phyloP scores from a whole-genome alignment of 2,797 vertebrate species.

The Darevskia nairensis region DNA sequence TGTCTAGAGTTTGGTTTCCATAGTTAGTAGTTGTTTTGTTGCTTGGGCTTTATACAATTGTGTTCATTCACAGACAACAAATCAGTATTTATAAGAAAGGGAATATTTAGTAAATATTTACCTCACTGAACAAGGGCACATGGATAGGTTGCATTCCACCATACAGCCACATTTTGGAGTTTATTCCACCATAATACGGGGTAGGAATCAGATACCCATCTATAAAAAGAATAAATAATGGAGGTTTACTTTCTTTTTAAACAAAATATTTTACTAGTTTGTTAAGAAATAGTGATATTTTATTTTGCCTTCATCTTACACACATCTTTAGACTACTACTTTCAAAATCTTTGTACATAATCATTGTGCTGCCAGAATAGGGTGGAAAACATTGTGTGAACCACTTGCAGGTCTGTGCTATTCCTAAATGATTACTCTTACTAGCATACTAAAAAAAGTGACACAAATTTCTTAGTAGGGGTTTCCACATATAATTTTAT shows the following conservation, averaged over 20 bases:
- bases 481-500: background rate
- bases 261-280: background rate
- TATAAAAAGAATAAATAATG: constrained; percentile 14
- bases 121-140: constrained; percentile 45
- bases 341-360: background rate
- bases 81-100: background rate
- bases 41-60: background rate
- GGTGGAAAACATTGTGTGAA: background rate
- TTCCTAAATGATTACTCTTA: background rate
- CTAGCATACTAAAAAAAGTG: background rate
- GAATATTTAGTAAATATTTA: constrained; percentile 26
- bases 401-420: background rate
- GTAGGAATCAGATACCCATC: constrained; percentile 59
- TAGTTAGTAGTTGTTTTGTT: background rate
- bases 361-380: background rate
- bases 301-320: background rate
- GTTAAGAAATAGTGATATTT: background rate
- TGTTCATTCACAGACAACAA: background rate
- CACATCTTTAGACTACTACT: background rate
- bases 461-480: background rate
- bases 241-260: too few relatives aligned
- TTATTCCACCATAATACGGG: constrained; percentile 47
- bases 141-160: constrained; percentile 45
- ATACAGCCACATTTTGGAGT: constrained; percentile 27
- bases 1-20: background rate